Percentiles rank a stretch among this genome's conserved stretches.
These are phyloP conservation scores for Indicator indicator DNA, from an alignment of 2,113 vertebrate genomes.

Conservation along the genomic window DNA sequence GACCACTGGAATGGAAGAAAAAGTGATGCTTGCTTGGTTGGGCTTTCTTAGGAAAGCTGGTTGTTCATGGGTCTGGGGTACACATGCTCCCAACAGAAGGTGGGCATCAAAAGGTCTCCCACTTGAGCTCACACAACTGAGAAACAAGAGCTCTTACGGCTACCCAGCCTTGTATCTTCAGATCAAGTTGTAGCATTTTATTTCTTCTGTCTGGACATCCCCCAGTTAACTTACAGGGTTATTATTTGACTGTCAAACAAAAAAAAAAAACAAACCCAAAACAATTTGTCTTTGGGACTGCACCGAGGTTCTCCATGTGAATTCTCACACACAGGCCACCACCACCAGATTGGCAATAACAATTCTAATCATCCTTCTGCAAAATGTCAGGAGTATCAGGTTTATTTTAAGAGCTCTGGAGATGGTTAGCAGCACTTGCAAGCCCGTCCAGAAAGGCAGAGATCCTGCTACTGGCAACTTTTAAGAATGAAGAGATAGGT, in stretches of 20 bases:
- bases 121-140: fast-evolving
- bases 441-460: not conserved
- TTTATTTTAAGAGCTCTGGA: not conserved
- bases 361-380: not conserved
- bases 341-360: not conserved
- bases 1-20: not conserved
- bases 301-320: not conserved
- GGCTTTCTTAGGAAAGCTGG: not conserved
- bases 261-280: not conserved
- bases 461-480: not conserved
- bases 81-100: fast-evolving
- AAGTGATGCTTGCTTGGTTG: not conserved
- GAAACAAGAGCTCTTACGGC: not conserved
- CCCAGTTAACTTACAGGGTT: not conserved
- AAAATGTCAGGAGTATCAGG: not conserved
- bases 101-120: not conserved
- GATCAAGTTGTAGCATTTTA: not conserved
- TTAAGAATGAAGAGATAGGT: not conserved
- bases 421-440: not conserved
- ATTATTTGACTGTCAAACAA: not conserved
- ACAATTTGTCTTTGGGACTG: not conserved
- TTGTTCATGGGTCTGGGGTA: not conserved
- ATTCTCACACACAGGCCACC: not conserved
- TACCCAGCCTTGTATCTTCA: not conserved
- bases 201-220: not conserved